Evolutionary conservation across 2,797 vertebrate genomes (phyloP).

Genomic region (Gobionotothen gibberifrons): DNA sequence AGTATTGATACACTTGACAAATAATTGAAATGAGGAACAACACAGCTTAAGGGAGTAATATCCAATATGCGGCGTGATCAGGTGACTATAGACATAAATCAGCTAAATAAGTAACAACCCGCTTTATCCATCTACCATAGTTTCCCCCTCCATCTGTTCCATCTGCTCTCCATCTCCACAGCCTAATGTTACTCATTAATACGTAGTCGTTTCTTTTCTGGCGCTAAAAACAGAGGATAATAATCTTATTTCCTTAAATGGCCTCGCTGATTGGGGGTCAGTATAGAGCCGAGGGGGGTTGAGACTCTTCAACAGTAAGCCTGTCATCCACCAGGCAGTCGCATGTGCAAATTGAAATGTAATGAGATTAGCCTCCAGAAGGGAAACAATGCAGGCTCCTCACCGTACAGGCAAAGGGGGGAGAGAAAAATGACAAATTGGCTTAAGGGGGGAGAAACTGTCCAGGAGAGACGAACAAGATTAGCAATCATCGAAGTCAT

Average conservation of each 20-base stretch:
- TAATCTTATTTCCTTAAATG: constrained; percentile 71
- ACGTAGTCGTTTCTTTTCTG: constrained; percentile 48
- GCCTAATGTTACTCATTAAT: constrained; percentile 56
- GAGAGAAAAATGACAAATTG: constrained; percentile 58
- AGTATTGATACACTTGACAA: constrained; percentile 5
- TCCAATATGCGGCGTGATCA: constrained; percentile 14
- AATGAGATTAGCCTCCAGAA: constrained; percentile 80
- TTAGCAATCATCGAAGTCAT: constrained; percentile 59
- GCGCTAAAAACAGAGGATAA: constrained; percentile 61
- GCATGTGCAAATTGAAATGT: constrained; percentile 82
- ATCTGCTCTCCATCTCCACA: constrained; percentile 49
- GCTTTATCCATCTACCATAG: constrained; percentile 24
- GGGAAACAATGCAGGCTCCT: constrained; percentile 74
- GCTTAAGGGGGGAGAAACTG: constrained; percentile 59
- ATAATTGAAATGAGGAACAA: constrained; percentile 4
- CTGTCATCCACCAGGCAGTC: constrained; percentile 78
- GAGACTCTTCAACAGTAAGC: constrained; percentile 71
- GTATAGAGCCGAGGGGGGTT: constrained; percentile 19
- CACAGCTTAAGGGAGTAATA: background rate
- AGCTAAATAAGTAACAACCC: constrained; percentile 25
- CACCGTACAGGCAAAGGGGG: constrained; percentile 32
- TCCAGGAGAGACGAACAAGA: constrained; percentile 52
- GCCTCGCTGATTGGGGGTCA: constrained; percentile 61
- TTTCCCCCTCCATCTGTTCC: constrained; percentile 51
- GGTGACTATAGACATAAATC: constrained; percentile 18